These are phyloP conservation scores for Paralinhomoeus sp. DNA, from an alignment of 2,888 invertebrate genomes.

Conservation along the genomic window DNA sequence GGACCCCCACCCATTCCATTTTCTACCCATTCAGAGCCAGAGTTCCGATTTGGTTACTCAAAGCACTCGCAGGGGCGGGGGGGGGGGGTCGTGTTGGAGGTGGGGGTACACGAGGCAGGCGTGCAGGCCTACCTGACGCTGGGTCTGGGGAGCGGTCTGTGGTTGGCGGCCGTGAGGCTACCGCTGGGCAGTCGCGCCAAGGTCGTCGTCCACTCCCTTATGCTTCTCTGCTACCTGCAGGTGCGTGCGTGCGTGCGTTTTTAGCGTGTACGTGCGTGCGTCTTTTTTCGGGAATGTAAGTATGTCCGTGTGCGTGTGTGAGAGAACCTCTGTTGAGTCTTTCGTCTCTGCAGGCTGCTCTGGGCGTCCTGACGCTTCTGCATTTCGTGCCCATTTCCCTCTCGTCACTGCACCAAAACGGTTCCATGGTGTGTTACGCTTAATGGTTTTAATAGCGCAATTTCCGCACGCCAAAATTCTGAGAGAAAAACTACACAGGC, in stretches of 20 bases:
- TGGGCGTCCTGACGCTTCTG: constrained; percentile 30
- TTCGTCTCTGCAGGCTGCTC: constrained; percentile 17
- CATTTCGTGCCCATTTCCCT: constrained; percentile 63
- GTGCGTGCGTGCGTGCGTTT: background rate
- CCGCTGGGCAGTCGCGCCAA: constrained; percentile 43
- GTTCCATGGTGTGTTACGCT: constrained; percentile 63
- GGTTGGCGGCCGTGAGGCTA: constrained; percentile 43
- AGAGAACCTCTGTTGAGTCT: constrained; percentile 1
- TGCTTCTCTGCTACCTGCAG: constrained; percentile 7
- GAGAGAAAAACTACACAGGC: too few relatives aligned
- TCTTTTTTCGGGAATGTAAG: background rate
- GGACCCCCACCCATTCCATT: too few relatives aligned
- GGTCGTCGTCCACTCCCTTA: constrained; percentile 17
- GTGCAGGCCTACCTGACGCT: constrained; percentile 52
- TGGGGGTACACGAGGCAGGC: too few relatives aligned
- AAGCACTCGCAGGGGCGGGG: too few relatives aligned
- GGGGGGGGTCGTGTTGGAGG: too few relatives aligned
- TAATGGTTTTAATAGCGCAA: too few relatives aligned
- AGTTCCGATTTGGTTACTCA: too few relatives aligned
- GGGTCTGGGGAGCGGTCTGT: constrained; percentile 45
- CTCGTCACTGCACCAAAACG: constrained; percentile 80
- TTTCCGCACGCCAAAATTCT: too few relatives aligned
- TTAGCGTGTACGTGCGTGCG: too few relatives aligned
- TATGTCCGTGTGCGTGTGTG: background rate
- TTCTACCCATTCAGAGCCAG: too few relatives aligned